Evolutionary conservation across 2,113 vertebrate genomes (phyloP), one percentile per base, ranked within the genome.

Genomic region (Campylomormyrus numenius): DNA sequence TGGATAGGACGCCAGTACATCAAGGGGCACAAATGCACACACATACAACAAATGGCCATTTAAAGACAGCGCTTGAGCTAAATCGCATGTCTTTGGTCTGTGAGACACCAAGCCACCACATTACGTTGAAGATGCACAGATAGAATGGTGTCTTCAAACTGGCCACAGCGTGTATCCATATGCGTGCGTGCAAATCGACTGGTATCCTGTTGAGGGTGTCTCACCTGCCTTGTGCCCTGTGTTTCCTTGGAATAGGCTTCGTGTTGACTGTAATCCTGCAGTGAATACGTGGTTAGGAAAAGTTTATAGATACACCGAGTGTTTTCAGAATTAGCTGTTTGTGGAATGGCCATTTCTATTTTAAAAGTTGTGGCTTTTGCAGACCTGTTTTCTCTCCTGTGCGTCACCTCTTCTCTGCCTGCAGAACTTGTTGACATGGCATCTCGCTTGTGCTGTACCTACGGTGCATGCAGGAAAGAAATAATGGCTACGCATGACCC

Each of bases 381-480:
- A 90, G 92, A 96, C 96, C 95, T 94, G 24, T 50, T 10, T 27
- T 92, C 90, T 53, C 89, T 92, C 91, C 90, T 94, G 89, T 21
- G 80, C n/a, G 39, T 91, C 0, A 80, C 31, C 27, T 45, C 31
- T 1, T 86, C 58, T 56, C 91, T 90, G 88, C 53, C 70, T 3
- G 52, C 90, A 3, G 86, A 93, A 46, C 49, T 87, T 31, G 39
- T 21, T 49, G 49, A 39, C 56, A 15, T 89, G 50, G 88, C 21
- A 80, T 86, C 91, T 35, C 1, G 9, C 31, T 92, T 89, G 0
- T 62, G 83, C 24, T 39, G 90, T 84, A 95, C 90, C 95, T 95
- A 92, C 9, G n/a, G 17, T 0, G 11, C 42, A 27, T 0, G 21
- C 53, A 66, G 8, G 24, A 35, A 90, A n/a, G 88, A 1, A 42